These are phyloP conservation scores for Watsonalla binaria DNA, from an alignment of 2,888 invertebrate species.

Conservation along the genomic window DNA sequence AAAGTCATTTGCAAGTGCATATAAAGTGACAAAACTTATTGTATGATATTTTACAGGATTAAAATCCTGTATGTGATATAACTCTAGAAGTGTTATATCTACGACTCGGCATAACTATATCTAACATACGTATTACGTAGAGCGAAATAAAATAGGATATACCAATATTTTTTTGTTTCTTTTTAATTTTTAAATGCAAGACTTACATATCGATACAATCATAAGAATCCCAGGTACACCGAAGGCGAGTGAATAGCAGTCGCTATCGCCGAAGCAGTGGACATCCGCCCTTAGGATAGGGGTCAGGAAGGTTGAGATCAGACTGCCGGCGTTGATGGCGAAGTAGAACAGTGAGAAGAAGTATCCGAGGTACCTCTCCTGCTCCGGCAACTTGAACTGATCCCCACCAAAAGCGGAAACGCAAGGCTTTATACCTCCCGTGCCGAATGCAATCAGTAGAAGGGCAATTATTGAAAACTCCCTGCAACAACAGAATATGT, in stretches of 20 bases:
- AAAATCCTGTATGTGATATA: too few relatives aligned
- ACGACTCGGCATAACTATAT: too few relatives aligned
- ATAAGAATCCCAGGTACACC: constrained; percentile 93
- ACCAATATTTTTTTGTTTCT: too few relatives aligned
- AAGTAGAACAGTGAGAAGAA: constrained; percentile 98
- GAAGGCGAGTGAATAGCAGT: constrained; percentile 92
- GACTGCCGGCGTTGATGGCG: constrained; percentile 93
- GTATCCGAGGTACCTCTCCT: constrained; percentile 86
- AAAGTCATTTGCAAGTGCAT: too few relatives aligned
- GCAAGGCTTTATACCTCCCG: constrained; percentile 97
- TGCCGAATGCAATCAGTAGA: constrained; percentile 89
- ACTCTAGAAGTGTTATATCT: too few relatives aligned
- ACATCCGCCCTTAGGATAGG: constrained; percentile 91
- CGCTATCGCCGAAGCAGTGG: constrained; percentile 85
- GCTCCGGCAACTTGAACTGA: constrained; percentile 90
- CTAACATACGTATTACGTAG: too few relatives aligned
- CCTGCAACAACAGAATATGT: constrained; percentile 49
- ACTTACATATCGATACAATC: constrained; percentile 87
- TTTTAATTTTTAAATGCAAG: not conserved
- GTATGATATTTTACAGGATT: too few relatives aligned
- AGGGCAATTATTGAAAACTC: constrained; percentile 83
- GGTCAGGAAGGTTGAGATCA: constrained; percentile 92
- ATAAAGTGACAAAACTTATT: too few relatives aligned
- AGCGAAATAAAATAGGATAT: too few relatives aligned
- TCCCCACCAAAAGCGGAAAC: constrained; percentile 97